Evolutionary conservation across 2,113 vertebrate species (phyloP).

Genomic region (Blennius ocellaris): DNA sequence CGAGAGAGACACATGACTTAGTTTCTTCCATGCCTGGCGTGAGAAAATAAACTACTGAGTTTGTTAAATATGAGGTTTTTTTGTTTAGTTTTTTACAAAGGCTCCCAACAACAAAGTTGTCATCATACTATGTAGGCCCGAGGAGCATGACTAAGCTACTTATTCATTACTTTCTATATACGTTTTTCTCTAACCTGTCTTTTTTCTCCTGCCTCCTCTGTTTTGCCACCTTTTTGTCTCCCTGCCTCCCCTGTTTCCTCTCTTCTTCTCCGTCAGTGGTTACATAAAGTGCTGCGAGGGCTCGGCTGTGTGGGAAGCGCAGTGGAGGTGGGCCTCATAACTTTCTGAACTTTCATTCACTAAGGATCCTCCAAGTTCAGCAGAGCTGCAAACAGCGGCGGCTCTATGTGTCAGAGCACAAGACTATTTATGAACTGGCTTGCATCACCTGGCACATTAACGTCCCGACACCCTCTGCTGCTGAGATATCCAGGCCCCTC

Average conservation of each 20-base stretch:
- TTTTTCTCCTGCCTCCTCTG: slow-evolving; percentile 38
- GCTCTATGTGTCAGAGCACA: slow-evolving; percentile 38
- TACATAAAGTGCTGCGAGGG: slow-evolving; percentile 70
- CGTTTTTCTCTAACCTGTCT: slow-evolving; percentile 31
- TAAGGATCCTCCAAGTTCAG: slow-evolving; percentile 63
- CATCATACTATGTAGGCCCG: background rate
- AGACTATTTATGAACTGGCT: slow-evolving; percentile 61
- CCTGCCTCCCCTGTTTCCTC: slow-evolving; percentile 40
- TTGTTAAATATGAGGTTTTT: background rate
- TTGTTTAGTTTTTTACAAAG: background rate
- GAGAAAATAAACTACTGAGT: too few relatives aligned
- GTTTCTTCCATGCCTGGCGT: background rate
- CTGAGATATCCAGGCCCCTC: slow-evolving; percentile 39
- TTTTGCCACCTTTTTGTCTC: slow-evolving; percentile 37
- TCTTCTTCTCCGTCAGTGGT: slow-evolving; percentile 44
- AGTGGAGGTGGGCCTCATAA: slow-evolving; percentile 62
- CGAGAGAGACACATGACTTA: background rate
- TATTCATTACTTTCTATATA: slow-evolving; percentile 43
- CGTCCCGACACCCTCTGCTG: slow-evolving; percentile 32
- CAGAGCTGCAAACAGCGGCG: slow-evolving; percentile 45
- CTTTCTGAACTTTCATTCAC: slow-evolving; percentile 75
- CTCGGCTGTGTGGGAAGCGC: slow-evolving; percentile 62
- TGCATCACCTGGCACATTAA: slow-evolving; percentile 36
- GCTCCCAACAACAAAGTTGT: background rate
- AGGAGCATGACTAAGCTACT: slow-evolving; percentile 4